These are phyloP conservation scores for Seira ritae DNA, from an alignment of 2,888 invertebrate genomes.

Conservation along the genomic window DNA sequence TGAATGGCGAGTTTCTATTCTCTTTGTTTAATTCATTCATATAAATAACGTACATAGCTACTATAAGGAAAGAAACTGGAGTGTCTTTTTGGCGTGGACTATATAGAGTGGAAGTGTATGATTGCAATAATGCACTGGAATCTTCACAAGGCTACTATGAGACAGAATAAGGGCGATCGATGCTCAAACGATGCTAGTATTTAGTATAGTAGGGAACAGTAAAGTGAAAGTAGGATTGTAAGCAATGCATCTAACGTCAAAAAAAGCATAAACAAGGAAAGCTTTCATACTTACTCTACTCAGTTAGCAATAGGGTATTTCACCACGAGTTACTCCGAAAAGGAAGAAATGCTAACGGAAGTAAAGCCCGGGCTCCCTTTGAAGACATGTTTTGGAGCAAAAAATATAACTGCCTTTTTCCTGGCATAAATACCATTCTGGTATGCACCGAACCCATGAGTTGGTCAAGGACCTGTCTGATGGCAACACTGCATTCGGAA, in stretches of 20 bases:
- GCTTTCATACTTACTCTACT: too few relatives aligned
- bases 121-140: too few relatives aligned
- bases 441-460: slow-evolving; percentile 22
- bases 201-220: neutral
- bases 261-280: neutral
- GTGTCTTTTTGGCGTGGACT: too few relatives aligned
- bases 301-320: too few relatives aligned
- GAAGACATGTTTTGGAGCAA: slow-evolving; percentile 50
- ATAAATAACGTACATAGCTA: too few relatives aligned
- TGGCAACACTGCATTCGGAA: slow-evolving; percentile 24
- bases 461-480: slow-evolving; percentile 56
- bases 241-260: neutral
- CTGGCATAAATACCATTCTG: slow-evolving; percentile 49
- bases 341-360: slow-evolving; percentile 37
- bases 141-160: too few relatives aligned
- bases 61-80: too few relatives aligned
- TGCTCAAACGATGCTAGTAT: neutral
- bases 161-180: neutral
- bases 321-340: slow-evolving; percentile 29
- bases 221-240: neutral
- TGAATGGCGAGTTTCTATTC: too few relatives aligned
- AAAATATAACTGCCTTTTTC: slow-evolving; percentile 1
- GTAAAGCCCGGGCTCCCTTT: slow-evolving; percentile 55
- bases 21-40: too few relatives aligned
- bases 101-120: too few relatives aligned